Evolutionary conservation across 2,888 invertebrate genomes (phyloP).

Genomic region (Tineola bisselliella): DNA sequence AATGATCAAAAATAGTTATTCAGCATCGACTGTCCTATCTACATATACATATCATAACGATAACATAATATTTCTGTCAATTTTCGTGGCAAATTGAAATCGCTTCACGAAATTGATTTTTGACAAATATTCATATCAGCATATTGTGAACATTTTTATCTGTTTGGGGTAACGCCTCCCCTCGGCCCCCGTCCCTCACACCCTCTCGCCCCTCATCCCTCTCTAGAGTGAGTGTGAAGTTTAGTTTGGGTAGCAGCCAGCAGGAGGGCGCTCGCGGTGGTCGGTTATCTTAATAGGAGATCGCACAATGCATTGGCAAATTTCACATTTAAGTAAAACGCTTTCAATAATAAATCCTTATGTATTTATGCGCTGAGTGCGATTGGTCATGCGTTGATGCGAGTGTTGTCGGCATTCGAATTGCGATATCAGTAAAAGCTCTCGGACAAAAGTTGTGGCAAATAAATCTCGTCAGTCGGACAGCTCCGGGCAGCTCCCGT

Average conservation of each 20-base stretch:
- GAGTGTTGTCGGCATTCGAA: too few relatives aligned
- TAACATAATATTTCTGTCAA: neutral
- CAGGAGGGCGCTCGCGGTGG: neutral
- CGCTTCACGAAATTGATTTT: neutral
- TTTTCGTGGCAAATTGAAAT: neutral
- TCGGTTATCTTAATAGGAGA: neutral
- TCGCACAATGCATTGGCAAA: neutral
- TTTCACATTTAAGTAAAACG: too few relatives aligned
- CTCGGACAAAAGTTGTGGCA: neutral
- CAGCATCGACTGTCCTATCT: too few relatives aligned
- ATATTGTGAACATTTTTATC: neutral
- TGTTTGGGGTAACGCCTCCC: slow-evolving; percentile 13
- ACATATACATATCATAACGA: too few relatives aligned
- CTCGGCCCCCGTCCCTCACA: slow-evolving; percentile 14
- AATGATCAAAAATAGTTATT: too few relatives aligned
- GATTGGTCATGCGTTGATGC: too few relatives aligned
- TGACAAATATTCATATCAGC: slow-evolving; percentile 1
- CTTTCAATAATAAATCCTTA: too few relatives aligned
- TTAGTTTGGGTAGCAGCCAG: slow-evolving; percentile 14
- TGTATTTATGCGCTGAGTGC: too few relatives aligned
- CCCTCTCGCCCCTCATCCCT: slow-evolving; percentile 15
- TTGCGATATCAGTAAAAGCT: too few relatives aligned
- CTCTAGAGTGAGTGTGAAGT: slow-evolving; percentile 23
- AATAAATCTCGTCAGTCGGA: neutral
- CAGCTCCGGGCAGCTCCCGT: neutral